Base-by-base conservation (phyloP, 2,113 vertebrate species). In the Lophius piscatorius region DNA sequence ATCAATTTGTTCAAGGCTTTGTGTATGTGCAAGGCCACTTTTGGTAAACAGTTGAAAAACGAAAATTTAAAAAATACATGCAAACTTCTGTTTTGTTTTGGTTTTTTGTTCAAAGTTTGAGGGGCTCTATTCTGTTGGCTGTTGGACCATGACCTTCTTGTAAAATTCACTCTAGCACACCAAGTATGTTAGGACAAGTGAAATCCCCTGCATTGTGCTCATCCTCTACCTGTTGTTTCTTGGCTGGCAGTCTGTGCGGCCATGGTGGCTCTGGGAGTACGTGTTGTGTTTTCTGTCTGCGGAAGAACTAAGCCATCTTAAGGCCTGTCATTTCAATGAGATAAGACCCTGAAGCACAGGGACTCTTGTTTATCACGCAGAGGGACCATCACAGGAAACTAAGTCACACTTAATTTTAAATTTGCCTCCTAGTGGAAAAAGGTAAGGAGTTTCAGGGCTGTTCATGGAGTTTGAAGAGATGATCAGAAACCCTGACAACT, bases 141-240 rank as follows among this genome's bases (percentile, higher is more conserved):
- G 16, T 31, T 5, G 34, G 31, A 40, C 22, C 11, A 13, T 34
- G 48, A 40, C 29, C 51, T 40, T 34, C 9, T 17, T 38, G 40
- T 38, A 67, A 62, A 64, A 62, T 50, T 83, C 61, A 74, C 23
- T 51, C 31, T 38, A 26, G 58, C 55, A 71, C 63, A 36, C 31
- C 9, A 1, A 42, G 68, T 78, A 40, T 78, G 74, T 87, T 83
- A 36, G 80, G 80, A 86, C 81, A 86, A 85, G 87, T 79, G 50
- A 75, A 85, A 83, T 78, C 81, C 83, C 61, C 58, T 33, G 36
- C 80, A 80, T 85, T 86, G 83, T 83, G 55, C 65, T 55, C 18
- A 13, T 55, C 61, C 28, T 41, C 55, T 39, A 78, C 81, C 81
- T 78, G 83, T 84, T 84, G 77, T 78, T 87, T 81, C 74, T 85